These are phyloP conservation scores for Cataglyphis albicans DNA, from an alignment of 2,888 invertebrate genomes.

Conservation along the genomic window DNA sequence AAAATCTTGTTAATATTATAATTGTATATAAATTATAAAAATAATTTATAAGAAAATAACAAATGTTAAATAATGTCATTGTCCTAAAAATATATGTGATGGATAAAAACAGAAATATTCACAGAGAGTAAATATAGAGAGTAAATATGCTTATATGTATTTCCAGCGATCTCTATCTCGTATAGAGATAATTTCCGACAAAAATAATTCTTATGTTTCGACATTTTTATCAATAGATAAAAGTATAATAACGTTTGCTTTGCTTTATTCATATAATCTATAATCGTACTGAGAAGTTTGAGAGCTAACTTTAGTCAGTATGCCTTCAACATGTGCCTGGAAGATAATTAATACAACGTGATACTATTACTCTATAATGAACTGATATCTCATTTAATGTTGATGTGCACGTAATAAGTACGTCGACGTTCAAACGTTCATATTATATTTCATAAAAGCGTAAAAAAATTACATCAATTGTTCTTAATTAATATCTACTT, in stretches of 20 bases:
- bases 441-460: slow-evolving; percentile 22
- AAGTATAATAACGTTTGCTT: slow-evolving; percentile 16
- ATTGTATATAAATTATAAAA: no score
- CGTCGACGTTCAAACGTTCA: not conserved
- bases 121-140: not conserved
- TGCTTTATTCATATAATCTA: not conserved
- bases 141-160: not conserved
- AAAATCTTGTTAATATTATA: not conserved
- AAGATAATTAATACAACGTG: slow-evolving; percentile 22
- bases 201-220: not conserved
- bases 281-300: not conserved
- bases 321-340: slow-evolving; percentile 34
- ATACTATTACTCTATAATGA: slow-evolving; percentile 16
- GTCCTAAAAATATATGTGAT: no score
- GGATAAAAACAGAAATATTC: no score
- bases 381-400: slow-evolving; percentile 33
- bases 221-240: not conserved
- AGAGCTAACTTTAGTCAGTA: slow-evolving; percentile 6
- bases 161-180: not conserved
- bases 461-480: slow-evolving; percentile 11
- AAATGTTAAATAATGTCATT: no score
- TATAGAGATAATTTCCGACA: not conserved
- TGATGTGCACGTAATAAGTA: not conserved
- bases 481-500: slow-evolving; percentile 41
- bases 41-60: no score